Evolutionary conservation across 2,113 vertebrate genomes (phyloP).

Genomic region (Canis aureus): DNA sequence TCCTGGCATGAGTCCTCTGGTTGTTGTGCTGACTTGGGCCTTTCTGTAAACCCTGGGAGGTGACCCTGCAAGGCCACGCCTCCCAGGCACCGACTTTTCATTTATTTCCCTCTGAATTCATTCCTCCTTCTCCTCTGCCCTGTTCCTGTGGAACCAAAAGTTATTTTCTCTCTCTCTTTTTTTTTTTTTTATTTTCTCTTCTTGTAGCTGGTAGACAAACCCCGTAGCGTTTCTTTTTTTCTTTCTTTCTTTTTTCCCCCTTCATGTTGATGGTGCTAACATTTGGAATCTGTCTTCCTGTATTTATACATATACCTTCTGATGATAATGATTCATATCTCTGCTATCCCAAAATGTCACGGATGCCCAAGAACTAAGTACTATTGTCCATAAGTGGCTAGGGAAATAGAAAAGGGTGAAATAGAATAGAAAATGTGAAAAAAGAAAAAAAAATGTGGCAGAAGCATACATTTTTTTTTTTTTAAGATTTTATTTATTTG

Average conservation of each 20-base stretch:
- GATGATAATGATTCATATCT: background rate
- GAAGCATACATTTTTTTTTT: no score
- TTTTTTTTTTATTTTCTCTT: background rate
- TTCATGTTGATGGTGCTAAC: background rate
- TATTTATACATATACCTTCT: background rate
- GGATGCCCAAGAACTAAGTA: background rate
- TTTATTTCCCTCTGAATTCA: background rate
- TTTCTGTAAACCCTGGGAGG: background rate
- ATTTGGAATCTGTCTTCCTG: background rate
- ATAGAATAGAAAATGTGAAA: no score
- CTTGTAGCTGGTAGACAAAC: constrained; percentile 2
- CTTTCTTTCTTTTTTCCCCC: no score
- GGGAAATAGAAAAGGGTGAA: background rate
- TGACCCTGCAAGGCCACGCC: background rate
- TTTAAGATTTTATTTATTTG: no score
- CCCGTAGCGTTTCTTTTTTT: background rate
- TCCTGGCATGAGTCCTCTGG: background rate
- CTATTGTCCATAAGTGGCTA: background rate
- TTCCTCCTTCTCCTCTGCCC: background rate
- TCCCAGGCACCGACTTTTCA: background rate
- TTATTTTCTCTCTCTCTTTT: background rate
- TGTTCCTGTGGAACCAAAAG: background rate
- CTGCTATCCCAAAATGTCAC: background rate
- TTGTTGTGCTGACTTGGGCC: background rate
- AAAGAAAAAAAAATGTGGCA: no score